These are phyloP conservation scores for Popillia japonica DNA, from an alignment of 1,140 invertebrate species.

Conservation along the genomic window DNA sequence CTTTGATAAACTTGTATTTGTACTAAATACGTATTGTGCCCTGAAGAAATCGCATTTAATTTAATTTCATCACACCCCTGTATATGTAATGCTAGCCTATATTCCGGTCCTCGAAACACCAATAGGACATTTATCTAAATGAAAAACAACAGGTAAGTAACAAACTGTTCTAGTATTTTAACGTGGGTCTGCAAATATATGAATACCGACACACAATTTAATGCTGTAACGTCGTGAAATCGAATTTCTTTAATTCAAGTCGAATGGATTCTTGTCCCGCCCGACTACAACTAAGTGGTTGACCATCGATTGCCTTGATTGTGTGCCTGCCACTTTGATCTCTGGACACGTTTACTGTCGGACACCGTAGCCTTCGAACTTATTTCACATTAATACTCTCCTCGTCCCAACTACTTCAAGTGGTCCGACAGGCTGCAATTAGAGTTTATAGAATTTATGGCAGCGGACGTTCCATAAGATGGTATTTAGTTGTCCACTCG, in stretches of 20 bases:
- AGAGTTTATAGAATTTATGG: constrained; percentile 12
- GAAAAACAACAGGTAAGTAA: no score
- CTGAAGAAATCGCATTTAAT: no score
- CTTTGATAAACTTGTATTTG: no score
- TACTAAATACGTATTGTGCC: no score
- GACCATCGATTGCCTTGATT: constrained; percentile 40
- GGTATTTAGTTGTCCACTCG: not conserved
- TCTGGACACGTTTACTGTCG: constrained; percentile 45
- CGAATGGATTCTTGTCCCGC: not conserved
- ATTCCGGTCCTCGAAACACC: no score
- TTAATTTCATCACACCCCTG: no score
- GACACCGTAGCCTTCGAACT: constrained; percentile 41
- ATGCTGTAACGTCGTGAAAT: no score
- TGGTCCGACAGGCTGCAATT: not conserved
- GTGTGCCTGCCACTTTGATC: constrained; percentile 45
- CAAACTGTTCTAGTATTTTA: no score
- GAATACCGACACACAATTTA: no score
- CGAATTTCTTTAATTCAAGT: not conserved
- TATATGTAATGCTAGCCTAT: no score
- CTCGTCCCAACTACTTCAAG: not conserved
- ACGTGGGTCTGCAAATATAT: no score
- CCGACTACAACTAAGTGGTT: not conserved
- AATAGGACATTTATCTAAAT: no score
- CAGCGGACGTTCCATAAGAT: not conserved
- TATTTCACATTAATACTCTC: constrained; percentile 40